Base-by-base conservation (phyloP, 2,888 invertebrate genomes). In the Macrophya annulata region DNA sequence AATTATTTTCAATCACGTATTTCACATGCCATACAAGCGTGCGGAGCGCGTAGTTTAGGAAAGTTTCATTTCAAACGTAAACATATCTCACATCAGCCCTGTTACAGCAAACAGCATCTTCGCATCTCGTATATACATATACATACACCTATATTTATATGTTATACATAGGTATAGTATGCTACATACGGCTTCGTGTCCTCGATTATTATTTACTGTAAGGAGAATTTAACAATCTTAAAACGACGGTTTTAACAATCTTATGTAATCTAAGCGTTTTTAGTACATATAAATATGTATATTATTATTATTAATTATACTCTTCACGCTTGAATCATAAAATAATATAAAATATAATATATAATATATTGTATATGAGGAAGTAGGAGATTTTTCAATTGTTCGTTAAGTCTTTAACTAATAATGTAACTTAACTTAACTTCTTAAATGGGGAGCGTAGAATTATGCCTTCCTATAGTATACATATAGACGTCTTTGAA, bases 321-420 rank as follows among this genome's bases (percentile, higher is more conserved):
- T 62, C n/a, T 4, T 68, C 17, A 10, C 72, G 6, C 21, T 43
- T 43, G 10, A 1, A 31, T 31, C 10, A 9, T 31, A 65, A 31
- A 72, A 71, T 72, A 17, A n/a, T 72, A 43, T 72, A 72, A 40
- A 40, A 72, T 43, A n/a, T 62, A 62, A 0, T 21, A 9, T 10
- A 6, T 37, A 15, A 37, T 37, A 71, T 76, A 9, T 25, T 45
- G 12, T 62, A 43, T 81, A 31, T 40, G 62, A 37, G 81, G 81
- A 81, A 62, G 81, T 81, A n/a, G 81, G 8, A 81, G 62, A 81
- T 81, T 43, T 81, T 81, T 62, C 81, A 81, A 81, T 81, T 62
- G 25, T 40, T n/a, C 59, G 21, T 68, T 37, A 17, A 37, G 71
- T 71, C 9, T 68, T 25, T 68, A 68, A 68, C 37, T 55, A 55